Conservation (phyloP, 1,140 invertebrate species). For the Drosophila guanche region DNA sequence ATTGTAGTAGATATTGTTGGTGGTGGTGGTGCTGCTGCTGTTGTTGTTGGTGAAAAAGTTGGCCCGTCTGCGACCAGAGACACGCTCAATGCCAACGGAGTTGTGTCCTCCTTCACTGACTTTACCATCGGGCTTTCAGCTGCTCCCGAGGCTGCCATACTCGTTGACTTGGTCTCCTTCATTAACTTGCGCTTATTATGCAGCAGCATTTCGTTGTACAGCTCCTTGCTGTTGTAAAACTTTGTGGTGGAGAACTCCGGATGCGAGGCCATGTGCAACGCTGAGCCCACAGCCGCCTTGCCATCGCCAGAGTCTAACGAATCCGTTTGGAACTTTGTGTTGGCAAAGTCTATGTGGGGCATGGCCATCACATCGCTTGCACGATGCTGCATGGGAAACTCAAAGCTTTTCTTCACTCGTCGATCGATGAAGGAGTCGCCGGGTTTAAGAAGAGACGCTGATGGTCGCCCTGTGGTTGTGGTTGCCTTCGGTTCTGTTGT, state of each 20-base stretch:
- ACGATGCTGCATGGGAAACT: constrained; percentile 69
- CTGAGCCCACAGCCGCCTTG: constrained; percentile 3
- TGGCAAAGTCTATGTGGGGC: constrained; percentile 79
- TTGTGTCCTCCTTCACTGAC: constrained; percentile 55
- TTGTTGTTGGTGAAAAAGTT: constrained; percentile 50
- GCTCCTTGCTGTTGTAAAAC: constrained; percentile 83
- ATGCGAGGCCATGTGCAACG: constrained; percentile 42
- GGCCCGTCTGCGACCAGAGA: constrained; percentile 34
- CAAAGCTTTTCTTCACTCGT: constrained; percentile 81
- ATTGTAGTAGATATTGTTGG: constrained; percentile 17
- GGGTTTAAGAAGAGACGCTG: constrained; percentile 14
- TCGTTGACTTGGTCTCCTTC: constrained; percentile 44
- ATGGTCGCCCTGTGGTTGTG: constrained; percentile 4
- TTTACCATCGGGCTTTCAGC: constrained; percentile 58
- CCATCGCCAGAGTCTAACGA: constrained; percentile 4
- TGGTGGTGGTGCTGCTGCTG: constrained; percentile 27
- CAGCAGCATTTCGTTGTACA: constrained; percentile 82
- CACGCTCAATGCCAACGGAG: constrained; percentile 39
- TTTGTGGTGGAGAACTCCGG: constrained; percentile 83
- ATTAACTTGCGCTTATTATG: constrained; percentile 78
- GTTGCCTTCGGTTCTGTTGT: neutral
- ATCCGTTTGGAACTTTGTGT: constrained; percentile 80
- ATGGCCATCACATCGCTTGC: constrained; percentile 69
- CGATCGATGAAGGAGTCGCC: constrained; percentile 72
- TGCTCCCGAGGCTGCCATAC: neutral